These are phyloP conservation scores for Sepioteuthis lessoniana DNA, from an alignment of 2,888 invertebrate species.

Conservation along the genomic window DNA sequence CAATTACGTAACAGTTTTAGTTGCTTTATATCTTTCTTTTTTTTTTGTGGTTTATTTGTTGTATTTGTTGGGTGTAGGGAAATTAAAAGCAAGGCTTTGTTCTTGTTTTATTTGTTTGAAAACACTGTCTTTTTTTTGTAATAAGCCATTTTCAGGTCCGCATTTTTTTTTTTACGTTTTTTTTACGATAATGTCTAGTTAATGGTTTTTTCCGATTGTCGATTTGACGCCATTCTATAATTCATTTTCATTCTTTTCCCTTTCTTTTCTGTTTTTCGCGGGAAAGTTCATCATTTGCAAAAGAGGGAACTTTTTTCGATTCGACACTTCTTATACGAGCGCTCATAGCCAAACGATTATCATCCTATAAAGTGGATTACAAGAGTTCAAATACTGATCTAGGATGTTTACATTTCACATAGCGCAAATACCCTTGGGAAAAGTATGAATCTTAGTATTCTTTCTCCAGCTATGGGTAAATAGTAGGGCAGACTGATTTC, in stretches of 20 bases:
- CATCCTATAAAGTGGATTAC: too few relatives aligned
- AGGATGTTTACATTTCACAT: too few relatives aligned
- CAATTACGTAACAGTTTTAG: not conserved
- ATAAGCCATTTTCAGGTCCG: accelerated
- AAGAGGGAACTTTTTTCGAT: not conserved
- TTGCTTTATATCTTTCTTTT: not conserved
- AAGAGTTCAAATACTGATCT: too few relatives aligned
- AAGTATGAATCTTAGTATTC: too few relatives aligned
- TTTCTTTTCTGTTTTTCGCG: not conserved
- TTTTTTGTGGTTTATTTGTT: too few relatives aligned
- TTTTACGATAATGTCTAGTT: not conserved
- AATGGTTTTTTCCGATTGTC: not conserved
- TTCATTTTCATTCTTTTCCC: not conserved
- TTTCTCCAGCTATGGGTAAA: too few relatives aligned
- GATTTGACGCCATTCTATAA: not conserved
- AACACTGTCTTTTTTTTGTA: not conserved
- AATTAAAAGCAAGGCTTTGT: not conserved
- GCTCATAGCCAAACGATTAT: too few relatives aligned
- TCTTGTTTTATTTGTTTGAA: not conserved
- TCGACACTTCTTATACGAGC: not conserved
- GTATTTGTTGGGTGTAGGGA: not conserved
- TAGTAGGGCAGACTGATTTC: too few relatives aligned
- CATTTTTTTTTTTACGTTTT: not conserved
- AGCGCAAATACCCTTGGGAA: too few relatives aligned
- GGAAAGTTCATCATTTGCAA: not conserved